These are phyloP conservation scores for Boloria euphrosyne DNA, from an alignment of 2,888 invertebrate genomes.

Conservation along the genomic window DNA sequence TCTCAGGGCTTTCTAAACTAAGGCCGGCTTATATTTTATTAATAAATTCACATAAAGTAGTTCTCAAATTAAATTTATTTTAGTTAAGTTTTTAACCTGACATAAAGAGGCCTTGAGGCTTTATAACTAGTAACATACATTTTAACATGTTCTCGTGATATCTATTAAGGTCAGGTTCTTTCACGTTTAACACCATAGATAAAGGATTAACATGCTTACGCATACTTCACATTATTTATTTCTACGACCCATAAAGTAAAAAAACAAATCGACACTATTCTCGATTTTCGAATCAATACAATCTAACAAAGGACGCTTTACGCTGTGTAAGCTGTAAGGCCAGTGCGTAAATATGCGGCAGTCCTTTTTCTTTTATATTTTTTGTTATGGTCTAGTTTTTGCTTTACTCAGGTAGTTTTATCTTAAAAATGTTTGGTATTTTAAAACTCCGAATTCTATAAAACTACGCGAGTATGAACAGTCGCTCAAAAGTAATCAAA, in stretches of 20 bases:
- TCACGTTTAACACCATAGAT: too few relatives aligned
- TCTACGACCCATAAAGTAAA: neutral
- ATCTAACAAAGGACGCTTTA: constrained; percentile 28
- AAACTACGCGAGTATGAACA: too few relatives aligned
- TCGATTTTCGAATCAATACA: constrained; percentile 23
- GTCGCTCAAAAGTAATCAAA: too few relatives aligned
- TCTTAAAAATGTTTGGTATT: neutral
- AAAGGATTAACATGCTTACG: too few relatives aligned
- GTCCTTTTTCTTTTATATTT: constrained; percentile 22
- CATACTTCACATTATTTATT: neutral
- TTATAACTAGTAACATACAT: too few relatives aligned
- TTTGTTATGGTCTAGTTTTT: constrained; percentile 5
- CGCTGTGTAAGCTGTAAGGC: constrained; percentile 19
- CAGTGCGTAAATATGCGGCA: constrained; percentile 31
- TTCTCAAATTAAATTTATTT: too few relatives aligned
- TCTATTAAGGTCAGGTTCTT: too few relatives aligned
- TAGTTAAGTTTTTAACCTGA: neutral
- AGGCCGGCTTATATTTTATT: neutral
- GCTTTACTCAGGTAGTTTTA: neutral
- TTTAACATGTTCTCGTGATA: too few relatives aligned
- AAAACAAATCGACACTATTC: constrained; percentile 3
- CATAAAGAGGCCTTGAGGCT: neutral
- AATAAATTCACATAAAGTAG: too few relatives aligned
- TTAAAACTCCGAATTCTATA: too few relatives aligned
- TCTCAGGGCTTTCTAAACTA: constrained; percentile 11